phyloP scores from a whole-genome alignment of 2,797 vertebrate genomes.

The Semaprochilodus insignis region DNA sequence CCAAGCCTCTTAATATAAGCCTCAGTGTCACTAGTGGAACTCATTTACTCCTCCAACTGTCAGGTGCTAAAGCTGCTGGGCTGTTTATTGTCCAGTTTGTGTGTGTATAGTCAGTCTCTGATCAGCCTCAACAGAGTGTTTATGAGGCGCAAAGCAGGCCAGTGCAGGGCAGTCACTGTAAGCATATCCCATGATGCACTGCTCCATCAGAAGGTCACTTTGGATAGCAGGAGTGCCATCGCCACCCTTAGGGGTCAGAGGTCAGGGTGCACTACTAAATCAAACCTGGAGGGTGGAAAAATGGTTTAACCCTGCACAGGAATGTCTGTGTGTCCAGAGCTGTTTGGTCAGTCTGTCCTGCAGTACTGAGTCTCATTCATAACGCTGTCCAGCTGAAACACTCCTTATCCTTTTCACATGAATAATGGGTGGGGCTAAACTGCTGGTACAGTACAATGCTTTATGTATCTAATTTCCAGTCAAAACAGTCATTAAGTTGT shows the following conservation, averaged over 20 bases:
- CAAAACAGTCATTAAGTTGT: too few relatives aligned
- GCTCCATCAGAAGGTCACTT: slow-evolving; percentile 71
- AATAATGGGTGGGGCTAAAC: too few relatives aligned
- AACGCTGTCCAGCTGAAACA: too few relatives aligned
- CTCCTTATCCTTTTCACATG: too few relatives aligned
- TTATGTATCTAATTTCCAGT: too few relatives aligned
- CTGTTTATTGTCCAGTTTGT: slow-evolving; percentile 66
- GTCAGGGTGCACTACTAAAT: slow-evolving; percentile 48
- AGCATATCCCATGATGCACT: slow-evolving; percentile 61
- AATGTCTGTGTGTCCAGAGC: slow-evolving; percentile 27
- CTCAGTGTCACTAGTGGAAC: slow-evolving; percentile 21
- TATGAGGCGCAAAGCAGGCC: slow-evolving; percentile 74
- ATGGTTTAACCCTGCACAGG: slow-evolving; percentile 41
- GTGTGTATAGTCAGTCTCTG: slow-evolving; percentile 5
- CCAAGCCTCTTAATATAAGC: slow-evolving; percentile 29
- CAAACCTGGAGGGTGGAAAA: slow-evolving; percentile 32
- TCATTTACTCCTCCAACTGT: not conserved
- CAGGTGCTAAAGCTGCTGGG: slow-evolving; percentile 21
- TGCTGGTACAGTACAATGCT: too few relatives aligned
- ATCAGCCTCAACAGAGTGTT: slow-evolving; percentile 73
- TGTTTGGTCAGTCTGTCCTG: not conserved
- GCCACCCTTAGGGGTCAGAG: slow-evolving; percentile 28
- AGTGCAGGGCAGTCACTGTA: slow-evolving; percentile 72
- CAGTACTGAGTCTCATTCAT: too few relatives aligned
- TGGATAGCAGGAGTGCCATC: slow-evolving; percentile 68